A percentile compares a stretch with the other conserved stretches of the same genome.
Evolutionary conservation across 1,140 invertebrate species (phyloP).

Genomic region (Drosophila varians): DNA sequence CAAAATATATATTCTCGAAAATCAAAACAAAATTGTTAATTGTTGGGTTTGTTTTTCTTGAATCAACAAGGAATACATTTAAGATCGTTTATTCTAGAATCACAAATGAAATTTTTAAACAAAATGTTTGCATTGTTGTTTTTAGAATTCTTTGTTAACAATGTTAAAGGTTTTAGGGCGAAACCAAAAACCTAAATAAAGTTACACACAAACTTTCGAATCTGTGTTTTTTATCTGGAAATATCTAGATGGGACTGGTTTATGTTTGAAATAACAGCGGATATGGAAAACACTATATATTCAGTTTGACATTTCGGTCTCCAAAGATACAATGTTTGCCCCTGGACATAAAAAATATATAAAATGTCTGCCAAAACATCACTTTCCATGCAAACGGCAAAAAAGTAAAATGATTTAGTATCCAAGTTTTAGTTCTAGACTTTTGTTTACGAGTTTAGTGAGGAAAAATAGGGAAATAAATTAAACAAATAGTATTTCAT

Average conservation of each 20-base stretch:
- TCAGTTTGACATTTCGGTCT: background rate
- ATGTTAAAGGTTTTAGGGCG: background rate
- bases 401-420: background rate
- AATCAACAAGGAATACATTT: background rate
- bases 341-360: background rate
- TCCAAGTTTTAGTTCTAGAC: background rate
- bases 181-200: background rate
- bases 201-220: background rate
- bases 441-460: too few species aligned
- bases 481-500: too few species aligned
- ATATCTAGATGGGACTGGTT: background rate
- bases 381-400: background rate
- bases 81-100: background rate
- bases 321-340: background rate
- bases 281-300: background rate
- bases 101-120: background rate
- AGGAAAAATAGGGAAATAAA: too few species aligned
- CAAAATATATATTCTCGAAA: background rate
- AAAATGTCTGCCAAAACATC: background rate
- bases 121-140: background rate
- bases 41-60: constrained; percentile 1
- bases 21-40: background rate
- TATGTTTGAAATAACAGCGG: background rate
- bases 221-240: background rate
- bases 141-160: background rate